A percentile compares a stretch with the other conserved stretches of the same genome.
Conservation (phyloP, 1,140 invertebrate species). For the Physella acuta region DNA sequence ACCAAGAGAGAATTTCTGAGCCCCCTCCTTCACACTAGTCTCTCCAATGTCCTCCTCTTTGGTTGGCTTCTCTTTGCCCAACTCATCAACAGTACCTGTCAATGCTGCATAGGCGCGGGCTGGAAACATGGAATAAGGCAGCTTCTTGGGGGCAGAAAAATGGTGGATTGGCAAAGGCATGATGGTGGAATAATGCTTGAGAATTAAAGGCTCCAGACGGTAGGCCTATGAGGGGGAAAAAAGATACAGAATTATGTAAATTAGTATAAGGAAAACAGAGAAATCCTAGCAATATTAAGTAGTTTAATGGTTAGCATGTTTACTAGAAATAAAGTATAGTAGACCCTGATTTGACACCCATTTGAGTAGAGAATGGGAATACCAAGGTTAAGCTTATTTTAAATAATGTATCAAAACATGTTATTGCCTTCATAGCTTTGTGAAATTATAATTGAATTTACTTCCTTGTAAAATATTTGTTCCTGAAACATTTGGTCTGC, state of each 20-base stretch:
- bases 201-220: conserved; percentile 73
- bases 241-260: background rate
- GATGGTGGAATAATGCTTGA: conserved; percentile 70
- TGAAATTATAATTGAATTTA: no score
- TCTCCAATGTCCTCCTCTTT: conserved; percentile 21
- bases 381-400: no score
- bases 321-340: no score
- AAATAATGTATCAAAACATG: no score
- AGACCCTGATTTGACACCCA: no score
- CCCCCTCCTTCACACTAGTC: conserved; percentile 18
- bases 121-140: conserved; percentile 53
- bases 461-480: no score
- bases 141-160: conserved; percentile 63
- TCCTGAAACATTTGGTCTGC: no score
- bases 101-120: conserved; percentile 49
- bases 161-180: conserved; percentile 70
- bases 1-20: conserved; percentile 34
- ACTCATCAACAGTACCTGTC: conserved; percentile 25
- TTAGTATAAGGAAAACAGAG: background rate
- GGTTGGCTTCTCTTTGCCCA: conserved; percentile 3
- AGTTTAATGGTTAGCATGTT: no score
- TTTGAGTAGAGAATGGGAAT: no score
- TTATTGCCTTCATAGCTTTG: no score
- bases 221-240: conserved; percentile 59
- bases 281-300: no score